These are phyloP conservation scores for Macquaria australasica DNA, from an alignment of 2,113 vertebrate species.

Conservation along the genomic window DNA sequence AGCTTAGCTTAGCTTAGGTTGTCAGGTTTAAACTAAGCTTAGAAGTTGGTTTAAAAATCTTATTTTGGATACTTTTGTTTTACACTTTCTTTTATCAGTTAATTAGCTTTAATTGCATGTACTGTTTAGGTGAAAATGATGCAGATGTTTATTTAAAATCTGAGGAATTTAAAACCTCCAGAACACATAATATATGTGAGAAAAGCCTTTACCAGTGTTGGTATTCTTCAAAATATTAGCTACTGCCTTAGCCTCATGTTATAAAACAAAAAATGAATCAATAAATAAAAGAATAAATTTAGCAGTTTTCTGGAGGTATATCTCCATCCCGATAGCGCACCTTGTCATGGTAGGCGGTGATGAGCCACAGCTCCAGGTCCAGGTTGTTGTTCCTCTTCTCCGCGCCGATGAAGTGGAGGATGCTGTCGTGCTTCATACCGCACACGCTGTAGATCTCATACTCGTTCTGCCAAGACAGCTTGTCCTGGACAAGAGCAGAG, in stretches of 20 bases:
- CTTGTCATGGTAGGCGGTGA: conserved; percentile 96
- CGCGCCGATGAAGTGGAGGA: conserved; percentile 95
- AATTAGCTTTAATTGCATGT: background rate
- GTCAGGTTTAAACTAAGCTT: background rate
- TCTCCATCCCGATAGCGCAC: conserved; percentile 71
- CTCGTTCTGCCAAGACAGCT: conserved; percentile 99
- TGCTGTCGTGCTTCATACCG: conserved; percentile 98
- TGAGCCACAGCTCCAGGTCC: conserved; percentile 97
- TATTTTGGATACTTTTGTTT: background rate
- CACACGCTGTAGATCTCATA: conserved; percentile 96
- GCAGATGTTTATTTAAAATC: background rate
- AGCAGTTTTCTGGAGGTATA: background rate
- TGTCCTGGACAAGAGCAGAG: conserved; percentile 86
- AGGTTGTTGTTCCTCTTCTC: conserved; percentile 96
- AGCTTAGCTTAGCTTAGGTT: background rate
- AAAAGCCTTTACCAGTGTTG: background rate
- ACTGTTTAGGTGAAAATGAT: no score
- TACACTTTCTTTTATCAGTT: no score
- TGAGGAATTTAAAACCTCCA: background rate
- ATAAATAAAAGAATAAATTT: background rate
- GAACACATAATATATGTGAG: background rate
- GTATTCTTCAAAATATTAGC: background rate
- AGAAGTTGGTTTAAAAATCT: background rate
- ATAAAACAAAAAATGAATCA: background rate
- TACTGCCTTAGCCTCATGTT: background rate